Evolutionary conservation across 35 echinoderm and acorn worm genomes (phyloP), one percentile per base, ranked within the genome.

Genomic region (Eucidaris tribuloides): DNA sequence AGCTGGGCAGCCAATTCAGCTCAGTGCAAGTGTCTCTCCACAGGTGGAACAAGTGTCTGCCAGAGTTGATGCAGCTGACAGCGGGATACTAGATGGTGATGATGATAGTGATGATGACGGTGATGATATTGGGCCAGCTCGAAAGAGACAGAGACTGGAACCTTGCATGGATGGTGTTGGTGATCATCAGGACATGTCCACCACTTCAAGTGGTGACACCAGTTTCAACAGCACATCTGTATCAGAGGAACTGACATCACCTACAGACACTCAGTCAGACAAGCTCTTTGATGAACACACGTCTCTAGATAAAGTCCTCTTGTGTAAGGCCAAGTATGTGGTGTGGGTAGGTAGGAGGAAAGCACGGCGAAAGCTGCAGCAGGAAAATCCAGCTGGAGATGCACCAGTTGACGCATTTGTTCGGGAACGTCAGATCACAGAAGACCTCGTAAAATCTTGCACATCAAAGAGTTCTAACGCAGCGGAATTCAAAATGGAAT

Each of bases 261-360:
- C 30, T 13, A n/a, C 41, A 7, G 49, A 35, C 37, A 50, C 72
- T 45, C 34, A 42, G n/a, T 77, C 70, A 46, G 5, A 20, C 9
- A 29, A 60, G 28, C n/a, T 66, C 22, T 19, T 45, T 59, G 22
- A 76, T 39, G 72, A 63, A 14, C 42, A 20, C 3, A 24, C 62
- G 31, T 13, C 20, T 2, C 14, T 43, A 5, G 84, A 29, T 9
- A 43, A 85, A 42, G 50, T n/a, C 19, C 19, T 89, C n/a, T 50
- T 43, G 34, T 97, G 94, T 33, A 79, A 44, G 6, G 42, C 76
- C 7, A 52, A 62, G 13, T 84, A 93, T 41, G 77, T 76, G 42
- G 76, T 99, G 3, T 99, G 96, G 96, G 19, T 93, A 29, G 96
- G 96, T 9, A 40, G 96, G 50, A 76, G 96, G 43, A 99, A 90